A percentile compares a stretch with the other conserved stretches of the same genome.
phyloP scores from a whole-genome alignment of 2,888 invertebrate species.

The Liodrosophila aerea region DNA sequence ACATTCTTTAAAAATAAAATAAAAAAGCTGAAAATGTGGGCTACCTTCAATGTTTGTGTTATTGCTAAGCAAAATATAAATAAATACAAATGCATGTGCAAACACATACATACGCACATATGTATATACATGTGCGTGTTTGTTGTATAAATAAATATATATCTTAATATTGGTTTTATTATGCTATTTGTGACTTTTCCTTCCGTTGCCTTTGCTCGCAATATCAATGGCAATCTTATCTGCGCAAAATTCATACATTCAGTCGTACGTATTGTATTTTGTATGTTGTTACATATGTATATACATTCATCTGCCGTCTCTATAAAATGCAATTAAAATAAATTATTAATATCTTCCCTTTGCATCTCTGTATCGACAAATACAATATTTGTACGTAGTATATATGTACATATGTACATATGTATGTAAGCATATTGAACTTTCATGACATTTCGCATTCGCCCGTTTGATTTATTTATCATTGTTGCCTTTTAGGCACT shows the following conservation, averaged over 20 bases:
- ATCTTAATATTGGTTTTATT: slow-evolving; percentile 23
- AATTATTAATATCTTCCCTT: slow-evolving; percentile 19
- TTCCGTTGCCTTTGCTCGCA: slow-evolving; percentile 17
- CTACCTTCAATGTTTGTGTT: slow-evolving; percentile 46
- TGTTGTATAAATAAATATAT: slow-evolving; percentile 13
- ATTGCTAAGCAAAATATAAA: slow-evolving; percentile 42
- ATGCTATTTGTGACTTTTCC: slow-evolving; percentile 13
- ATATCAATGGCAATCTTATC: slow-evolving; percentile 10
- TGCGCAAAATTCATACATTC: too few species aligned
- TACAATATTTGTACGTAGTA: too few species aligned
- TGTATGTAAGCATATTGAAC: too few species aligned
- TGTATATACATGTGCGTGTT: neutral
- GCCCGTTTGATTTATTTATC: slow-evolving; percentile 7
- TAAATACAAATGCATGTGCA: slow-evolving; percentile 16
- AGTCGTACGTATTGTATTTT: too few species aligned
- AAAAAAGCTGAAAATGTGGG: slow-evolving; percentile 37
- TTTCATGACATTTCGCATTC: slow-evolving; percentile 24
- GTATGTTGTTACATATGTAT: too few species aligned
- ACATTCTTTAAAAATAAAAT: slow-evolving; percentile 54
- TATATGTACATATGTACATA: too few species aligned
- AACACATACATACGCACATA: neutral
- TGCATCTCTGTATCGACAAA: too few species aligned
- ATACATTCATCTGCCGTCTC: too few species aligned
- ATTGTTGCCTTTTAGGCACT: slow-evolving; percentile 18
- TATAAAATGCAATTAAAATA: slow-evolving; percentile 15